Conservation (phyloP, 1,140 invertebrate species). For the Diprion similis region DNA sequence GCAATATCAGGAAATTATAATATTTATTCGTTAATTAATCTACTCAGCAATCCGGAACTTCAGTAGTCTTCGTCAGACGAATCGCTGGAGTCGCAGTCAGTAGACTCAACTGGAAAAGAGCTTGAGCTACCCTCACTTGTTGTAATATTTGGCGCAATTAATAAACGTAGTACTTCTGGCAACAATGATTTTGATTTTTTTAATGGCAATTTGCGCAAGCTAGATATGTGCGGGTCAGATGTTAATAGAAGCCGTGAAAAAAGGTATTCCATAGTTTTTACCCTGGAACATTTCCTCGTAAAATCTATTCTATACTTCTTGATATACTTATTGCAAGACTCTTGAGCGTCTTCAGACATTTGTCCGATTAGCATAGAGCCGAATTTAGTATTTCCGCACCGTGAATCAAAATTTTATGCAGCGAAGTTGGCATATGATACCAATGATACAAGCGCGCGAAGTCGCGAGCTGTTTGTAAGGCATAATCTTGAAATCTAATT, state of each 20-base stretch:
- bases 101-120: not conserved
- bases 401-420: conserved; percentile 46
- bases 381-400: conserved; percentile 37
- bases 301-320: conserved; percentile 35
- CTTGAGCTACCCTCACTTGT: not conserved
- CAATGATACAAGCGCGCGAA: conserved; percentile 38
- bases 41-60: too few species aligned
- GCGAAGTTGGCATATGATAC: conserved; percentile 42
- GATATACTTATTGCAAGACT: conserved; percentile 45
- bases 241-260: conserved; percentile 20
- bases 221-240: conserved; percentile 19
- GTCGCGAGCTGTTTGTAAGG: conserved; percentile 30
- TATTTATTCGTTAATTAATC: too few species aligned
- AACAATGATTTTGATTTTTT: conserved; percentile 11
- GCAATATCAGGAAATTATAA: too few species aligned
- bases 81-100: conserved; percentile 1
- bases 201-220: not conserved
- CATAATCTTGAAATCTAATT: conserved; percentile 30
- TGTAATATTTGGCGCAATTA: conserved; percentile 10
- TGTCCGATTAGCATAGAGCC: conserved; percentile 46
- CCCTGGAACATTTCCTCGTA: conserved; percentile 27
- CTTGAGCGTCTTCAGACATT: conserved; percentile 46
- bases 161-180: not conserved
- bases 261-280: conserved; percentile 24
- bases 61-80: not conserved